These are phyloP conservation scores for Drosophila demipolita DNA, from an alignment of 2,888 invertebrate species.

Conservation along the genomic window DNA sequence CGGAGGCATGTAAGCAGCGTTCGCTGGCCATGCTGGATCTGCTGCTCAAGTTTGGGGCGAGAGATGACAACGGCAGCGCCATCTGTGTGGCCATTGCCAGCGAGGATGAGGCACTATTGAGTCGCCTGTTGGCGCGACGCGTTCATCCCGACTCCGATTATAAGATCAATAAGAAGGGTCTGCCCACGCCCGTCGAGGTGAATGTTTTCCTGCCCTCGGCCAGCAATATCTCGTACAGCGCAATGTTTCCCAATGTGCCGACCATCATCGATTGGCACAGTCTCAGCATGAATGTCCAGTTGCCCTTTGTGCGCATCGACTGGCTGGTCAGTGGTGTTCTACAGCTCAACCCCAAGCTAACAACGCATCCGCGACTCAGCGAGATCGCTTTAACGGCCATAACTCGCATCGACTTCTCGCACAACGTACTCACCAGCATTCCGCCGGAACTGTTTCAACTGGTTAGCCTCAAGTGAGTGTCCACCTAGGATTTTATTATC, in stretches of 20 bases:
- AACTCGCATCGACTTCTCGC: conserved; percentile 96
- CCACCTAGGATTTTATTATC: not conserved
- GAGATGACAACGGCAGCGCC: conserved; percentile 94
- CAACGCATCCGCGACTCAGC: conserved; percentile 88
- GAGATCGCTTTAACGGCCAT: conserved; percentile 94
- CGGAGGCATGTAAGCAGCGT: conserved; percentile 84
- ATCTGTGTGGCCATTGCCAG: conserved; percentile 90
- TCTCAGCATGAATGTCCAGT: conserved; percentile 87
- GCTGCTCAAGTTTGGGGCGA: conserved; percentile 88
- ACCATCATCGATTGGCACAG: conserved; percentile 97
- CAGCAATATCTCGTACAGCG: conserved; percentile 90
- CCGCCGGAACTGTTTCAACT: conserved; percentile 94
- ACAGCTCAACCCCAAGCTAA: conserved; percentile 93
- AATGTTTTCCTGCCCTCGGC: conserved; percentile 85
- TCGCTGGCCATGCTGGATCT: conserved; percentile 84
- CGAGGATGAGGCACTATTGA: conserved; percentile 91
- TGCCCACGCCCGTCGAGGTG: conserved; percentile 86
- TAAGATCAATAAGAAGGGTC: conserved; percentile 95
- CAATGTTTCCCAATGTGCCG: conserved; percentile 92
- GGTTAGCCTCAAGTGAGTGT: conserved; percentile 89
- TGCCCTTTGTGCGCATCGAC: conserved; percentile 90
- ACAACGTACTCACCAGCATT: conserved; percentile 92
- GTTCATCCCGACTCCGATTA: conserved; percentile 96
- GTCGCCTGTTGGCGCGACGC: conserved; percentile 93
- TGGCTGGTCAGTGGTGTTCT: conserved; percentile 95